phyloP scores from a whole-genome alignment of 1,140 invertebrate genomes.

The Drosophila eugracilis region DNA sequence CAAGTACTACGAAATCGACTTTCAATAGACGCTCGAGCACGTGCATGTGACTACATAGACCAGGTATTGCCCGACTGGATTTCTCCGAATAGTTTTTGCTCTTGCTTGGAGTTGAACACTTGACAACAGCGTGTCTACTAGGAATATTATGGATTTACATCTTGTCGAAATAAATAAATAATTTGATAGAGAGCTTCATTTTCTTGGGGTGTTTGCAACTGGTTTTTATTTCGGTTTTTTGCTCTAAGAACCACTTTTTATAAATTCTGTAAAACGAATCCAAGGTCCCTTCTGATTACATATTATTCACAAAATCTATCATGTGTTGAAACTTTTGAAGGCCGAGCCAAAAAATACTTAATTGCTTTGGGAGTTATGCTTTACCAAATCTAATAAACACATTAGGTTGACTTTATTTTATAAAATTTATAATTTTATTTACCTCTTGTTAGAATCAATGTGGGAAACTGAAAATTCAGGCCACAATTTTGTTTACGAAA shows the following conservation, averaged over 20 bases:
- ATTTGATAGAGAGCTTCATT: constrained; percentile 21
- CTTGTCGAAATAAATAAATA: constrained; percentile 38
- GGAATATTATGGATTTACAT: constrained; percentile 28
- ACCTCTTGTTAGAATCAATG: constrained; percentile 20
- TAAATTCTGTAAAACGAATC: constrained; percentile 14
- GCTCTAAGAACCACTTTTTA: constrained; percentile 40
- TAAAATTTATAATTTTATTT: constrained; percentile 2
- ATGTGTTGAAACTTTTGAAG: constrained; percentile 20
- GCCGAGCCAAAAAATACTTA: neutral
- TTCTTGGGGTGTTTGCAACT: constrained; percentile 36
- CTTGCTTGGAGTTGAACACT: constrained; percentile 15
- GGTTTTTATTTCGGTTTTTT: constrained; percentile 34
- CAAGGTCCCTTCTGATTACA: constrained; percentile 41
- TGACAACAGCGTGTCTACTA: constrained; percentile 14
- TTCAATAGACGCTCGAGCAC: constrained; percentile 19
- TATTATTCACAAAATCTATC: constrained; percentile 19
- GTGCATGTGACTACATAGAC: constrained; percentile 28
- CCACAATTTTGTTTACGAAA: constrained; percentile 47
- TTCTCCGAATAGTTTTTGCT: constrained; percentile 25
- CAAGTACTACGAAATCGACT: constrained; percentile 23
- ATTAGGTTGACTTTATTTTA: neutral
- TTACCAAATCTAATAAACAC: neutral
- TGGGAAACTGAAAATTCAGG: constrained; percentile 13
- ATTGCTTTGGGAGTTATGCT: neutral
- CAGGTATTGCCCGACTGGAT: neutral